Percentiles rank a stretch among this genome's conserved stretches.
phyloP scores from a whole-genome alignment of 2,888 invertebrate species.

The Rhimphoctona megacephalus region DNA sequence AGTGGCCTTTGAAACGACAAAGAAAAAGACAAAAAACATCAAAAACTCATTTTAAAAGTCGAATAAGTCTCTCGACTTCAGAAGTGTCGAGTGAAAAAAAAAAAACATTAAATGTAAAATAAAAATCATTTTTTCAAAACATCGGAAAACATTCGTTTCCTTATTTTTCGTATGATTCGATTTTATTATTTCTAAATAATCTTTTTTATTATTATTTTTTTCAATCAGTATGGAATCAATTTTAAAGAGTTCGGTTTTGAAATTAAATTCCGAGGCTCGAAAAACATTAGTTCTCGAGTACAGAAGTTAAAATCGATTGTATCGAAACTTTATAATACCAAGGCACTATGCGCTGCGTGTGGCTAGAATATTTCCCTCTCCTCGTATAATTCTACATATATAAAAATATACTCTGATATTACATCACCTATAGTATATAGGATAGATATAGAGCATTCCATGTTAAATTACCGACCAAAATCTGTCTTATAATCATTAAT shows the following conservation, averaged over 20 bases:
- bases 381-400: too few species aligned
- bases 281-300: background rate
- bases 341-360: constrained; percentile 15
- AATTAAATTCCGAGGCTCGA: background rate
- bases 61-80: too few species aligned
- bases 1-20: background rate
- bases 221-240: background rate
- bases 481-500: background rate
- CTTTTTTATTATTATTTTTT: background rate
- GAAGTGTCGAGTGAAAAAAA: background rate
- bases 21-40: background rate
- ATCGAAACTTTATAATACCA: constrained; percentile 5
- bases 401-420: background rate
- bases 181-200: background rate
- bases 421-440: background rate
- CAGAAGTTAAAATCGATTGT: constrained; percentile 13
- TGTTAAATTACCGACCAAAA: background rate
- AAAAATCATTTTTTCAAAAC: background rate
- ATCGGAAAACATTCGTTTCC: background rate
- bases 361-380: constrained; percentile 8
- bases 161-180: background rate
- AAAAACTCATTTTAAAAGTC: background rate
- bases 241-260: background rate
- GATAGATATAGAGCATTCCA: background rate
- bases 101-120: background rate